Evolutionary conservation across 2,888 invertebrate genomes (phyloP).

Genomic region (Sarcophaga variegata): DNA sequence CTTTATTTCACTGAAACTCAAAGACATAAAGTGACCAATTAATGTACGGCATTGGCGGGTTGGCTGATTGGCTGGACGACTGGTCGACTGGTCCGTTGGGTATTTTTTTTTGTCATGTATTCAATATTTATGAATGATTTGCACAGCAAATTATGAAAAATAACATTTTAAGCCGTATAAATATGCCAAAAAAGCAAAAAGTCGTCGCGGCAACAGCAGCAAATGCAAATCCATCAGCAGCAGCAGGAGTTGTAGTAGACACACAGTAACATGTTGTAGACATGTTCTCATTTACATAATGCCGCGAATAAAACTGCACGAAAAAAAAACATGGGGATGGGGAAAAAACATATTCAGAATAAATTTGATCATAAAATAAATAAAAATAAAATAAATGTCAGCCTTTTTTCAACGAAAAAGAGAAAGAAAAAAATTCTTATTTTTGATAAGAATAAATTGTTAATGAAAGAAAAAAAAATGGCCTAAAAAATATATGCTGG

Average conservation of each 20-base stretch:
- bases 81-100: no score
- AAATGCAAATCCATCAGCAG: not conserved
- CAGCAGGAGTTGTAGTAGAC: conserved; percentile 32
- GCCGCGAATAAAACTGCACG: conserved; percentile 52
- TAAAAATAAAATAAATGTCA: conserved; percentile 9
- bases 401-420: not conserved
- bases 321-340: conserved; percentile 12
- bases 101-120: not conserved
- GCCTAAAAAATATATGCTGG: conserved; percentile 45
- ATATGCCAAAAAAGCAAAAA: conserved; percentile 31
- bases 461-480: conserved; percentile 68
- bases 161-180: conserved; percentile 61
- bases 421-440: conserved; percentile 6
- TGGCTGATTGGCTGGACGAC: no score
- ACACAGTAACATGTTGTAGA: conserved; percentile 59
- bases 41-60: no score
- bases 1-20: no score
- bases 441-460: conserved; percentile 61
- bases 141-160: conserved; percentile 64
- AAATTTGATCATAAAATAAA: conserved; percentile 57
- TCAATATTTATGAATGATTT: conserved; percentile 61
- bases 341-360: conserved; percentile 43
- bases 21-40: no score
- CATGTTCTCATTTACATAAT: conserved; percentile 69
- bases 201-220: conserved; percentile 14